Evolutionary conservation across 2,113 vertebrate genomes (phyloP), one percentile per base, ranked within the genome.

Genomic region (Syrmaticus mikado): DNA sequence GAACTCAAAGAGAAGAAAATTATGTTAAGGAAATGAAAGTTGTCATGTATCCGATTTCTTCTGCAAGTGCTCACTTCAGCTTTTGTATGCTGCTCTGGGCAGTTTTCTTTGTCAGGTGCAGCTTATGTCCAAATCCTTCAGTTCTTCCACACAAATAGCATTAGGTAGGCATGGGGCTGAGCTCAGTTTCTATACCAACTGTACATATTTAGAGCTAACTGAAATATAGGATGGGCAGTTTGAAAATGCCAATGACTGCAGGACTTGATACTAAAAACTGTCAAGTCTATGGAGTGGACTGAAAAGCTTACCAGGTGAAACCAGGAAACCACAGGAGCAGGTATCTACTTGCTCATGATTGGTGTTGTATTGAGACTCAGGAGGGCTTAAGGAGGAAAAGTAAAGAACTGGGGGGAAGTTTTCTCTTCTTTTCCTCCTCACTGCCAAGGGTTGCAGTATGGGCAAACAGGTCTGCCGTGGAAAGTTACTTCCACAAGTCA

Each of bases 381-480:
- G 32, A 77, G 36, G 21, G 36, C 38, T 57, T 32, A 43, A 77
- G 8, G 34, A 8, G 3, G 30, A 34, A 19, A 19, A 55, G 2
- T 52, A 28, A 12, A 68, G 48, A 86, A 16, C 1, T 53, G 3
- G 13, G 3, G 13, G 11, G 2, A 5, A 27, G 4, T 16, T 43
- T 58, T 41, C 57, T 8, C 15, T 3, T 71, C 25, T 27, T 40
- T 62, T 64, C 38, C 36, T 58, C 17, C 21, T 30, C 5, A 2
- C 8, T 2, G 2, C 4, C 30, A 55, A 6, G 24, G 22, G 2
- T 0, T 81, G 11, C 38, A 16, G 2, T 17, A 2, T 0, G 7
- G 38, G 18, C 18, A 40, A n/a, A 27, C 4, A 21, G 17, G 24
- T 62, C 41, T 81, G 27, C 41, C 13, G 20, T 45, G 2, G n/a